phyloP scores from a whole-genome alignment of 2,888 invertebrate species.

The Aporophyla lueneburgensis region DNA sequence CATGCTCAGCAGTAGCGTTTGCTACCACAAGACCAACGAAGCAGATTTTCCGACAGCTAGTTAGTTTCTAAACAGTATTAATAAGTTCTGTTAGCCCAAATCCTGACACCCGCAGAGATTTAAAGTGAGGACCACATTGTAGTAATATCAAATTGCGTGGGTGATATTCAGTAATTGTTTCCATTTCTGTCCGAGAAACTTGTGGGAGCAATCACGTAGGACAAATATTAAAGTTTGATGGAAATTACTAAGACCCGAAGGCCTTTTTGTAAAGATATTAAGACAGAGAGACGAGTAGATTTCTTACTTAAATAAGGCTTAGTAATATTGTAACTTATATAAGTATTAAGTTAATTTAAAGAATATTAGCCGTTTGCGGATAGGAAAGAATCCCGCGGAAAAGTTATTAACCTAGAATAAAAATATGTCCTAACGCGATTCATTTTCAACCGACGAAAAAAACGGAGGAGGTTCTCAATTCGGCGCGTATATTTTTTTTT shows the following conservation, averaged over 20 bases:
- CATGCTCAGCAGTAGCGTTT: too few relatives aligned
- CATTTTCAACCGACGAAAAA: too few relatives aligned
- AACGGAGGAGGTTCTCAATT: too few relatives aligned
- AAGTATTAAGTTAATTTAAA: neutral
- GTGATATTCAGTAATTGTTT: constrained; percentile 18
- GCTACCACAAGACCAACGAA: too few relatives aligned
- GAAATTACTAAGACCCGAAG: neutral
- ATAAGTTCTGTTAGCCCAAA: constrained; percentile 19
- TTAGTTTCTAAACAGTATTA: constrained; percentile 6
- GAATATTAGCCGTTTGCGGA: neutral
- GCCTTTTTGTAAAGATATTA: neutral
- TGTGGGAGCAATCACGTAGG: constrained; percentile 1
- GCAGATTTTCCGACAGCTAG: neutral
- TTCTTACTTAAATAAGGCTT: neutral
- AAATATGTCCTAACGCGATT: too few relatives aligned
- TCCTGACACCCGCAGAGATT: constrained; percentile 9
- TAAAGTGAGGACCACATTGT: neutral
- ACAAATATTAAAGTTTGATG: neutral
- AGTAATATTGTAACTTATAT: neutral
- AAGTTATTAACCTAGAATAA: neutral
- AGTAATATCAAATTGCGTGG: constrained; percentile 19
- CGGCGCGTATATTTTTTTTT: too few relatives aligned
- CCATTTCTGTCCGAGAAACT: constrained; percentile 12
- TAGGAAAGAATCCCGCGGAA: neutral
- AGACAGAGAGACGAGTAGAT: neutral